phyloP scores from a whole-genome alignment of 2,797 vertebrate species.

The Acanthurus leucopareius region DNA sequence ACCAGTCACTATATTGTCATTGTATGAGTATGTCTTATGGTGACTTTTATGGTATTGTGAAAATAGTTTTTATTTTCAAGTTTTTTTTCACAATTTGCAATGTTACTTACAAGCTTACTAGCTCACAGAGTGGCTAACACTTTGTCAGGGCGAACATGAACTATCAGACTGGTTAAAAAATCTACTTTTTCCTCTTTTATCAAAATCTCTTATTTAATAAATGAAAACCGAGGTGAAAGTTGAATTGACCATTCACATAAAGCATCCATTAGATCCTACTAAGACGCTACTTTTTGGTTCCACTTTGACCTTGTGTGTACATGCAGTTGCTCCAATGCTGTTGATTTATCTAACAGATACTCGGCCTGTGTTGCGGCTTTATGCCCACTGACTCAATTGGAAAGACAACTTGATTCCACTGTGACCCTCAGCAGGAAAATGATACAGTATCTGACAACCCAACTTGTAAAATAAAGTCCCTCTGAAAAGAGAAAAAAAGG shows the following conservation, averaged over 20 bases:
- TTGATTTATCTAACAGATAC: conserved; percentile 10
- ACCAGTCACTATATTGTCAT: background rate
- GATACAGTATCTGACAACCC: background rate
- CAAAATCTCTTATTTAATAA: conserved; percentile 5
- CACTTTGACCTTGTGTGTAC: conserved; percentile 16
- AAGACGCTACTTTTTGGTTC: background rate
- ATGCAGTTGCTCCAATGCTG: background rate
- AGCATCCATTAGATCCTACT: conserved; percentile 11
- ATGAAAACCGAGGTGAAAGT: conserved; percentile 14
- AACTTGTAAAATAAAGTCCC: background rate
- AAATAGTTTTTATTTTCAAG: background rate
- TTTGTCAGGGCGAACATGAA: background rate
- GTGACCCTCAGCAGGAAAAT: conserved; percentile 9
- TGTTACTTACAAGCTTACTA: background rate
- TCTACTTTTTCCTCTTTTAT: background rate
- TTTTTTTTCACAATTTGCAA: background rate
- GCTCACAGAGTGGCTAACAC: background rate
- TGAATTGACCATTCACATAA: conserved; percentile 4
- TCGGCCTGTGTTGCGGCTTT: background rate
- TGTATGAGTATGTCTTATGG: too few species aligned
- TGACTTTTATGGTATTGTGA: too few species aligned
- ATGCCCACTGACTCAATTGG: background rate
- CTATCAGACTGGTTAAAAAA: background rate
- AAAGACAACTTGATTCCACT: conserved; percentile 6
- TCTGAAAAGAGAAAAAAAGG: background rate